Evolutionary conservation across 2,113 vertebrate species (phyloP), one percentile per base, ranked within the genome.

Genomic region (Sinocyclocheilus anophthalmus): DNA sequence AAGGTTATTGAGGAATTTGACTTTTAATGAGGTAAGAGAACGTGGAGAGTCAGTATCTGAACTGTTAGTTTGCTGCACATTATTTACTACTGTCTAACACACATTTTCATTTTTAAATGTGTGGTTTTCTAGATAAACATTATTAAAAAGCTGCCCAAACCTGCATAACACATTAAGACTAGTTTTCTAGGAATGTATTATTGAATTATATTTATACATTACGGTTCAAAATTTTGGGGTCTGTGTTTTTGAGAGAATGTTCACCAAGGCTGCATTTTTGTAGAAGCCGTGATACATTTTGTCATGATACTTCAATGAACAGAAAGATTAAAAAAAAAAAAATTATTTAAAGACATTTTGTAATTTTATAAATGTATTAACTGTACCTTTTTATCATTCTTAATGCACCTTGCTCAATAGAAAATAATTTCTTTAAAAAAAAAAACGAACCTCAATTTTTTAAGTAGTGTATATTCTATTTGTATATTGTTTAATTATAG

Each of bases 1-100:
- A 53, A 86, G 79, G 67, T 81, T 75, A 75, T 26, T 39, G 39
- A 39, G 45, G 67, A 55, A 30, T 69, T 81, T 48, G n/a, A 81
- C 37, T 67, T 53, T 82, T 70, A 81, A 81, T 63, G 42, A 53
- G 65, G 80, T 50, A 22, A 20, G 45, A 20, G 16, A 69, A 81
- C 0, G 7, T 45, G 22, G 12, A 16, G 8, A 26, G 79, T 45
- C 73, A 76, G 13, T 76, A 48, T 76, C n/a, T 76, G 73, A 45
- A n/a, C 6, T 76, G 73, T 50, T 45, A 1, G 22, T 75, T 76
- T 76, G 11, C 45, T 50, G n/a, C 45, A 50, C 6, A 2, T 30
- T 76, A 26, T 53, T 30, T 53, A 30, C 75, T 12, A 0, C 8
- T 2, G 2, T 45, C 22, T 76, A 73, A 7, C 16, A 10, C 67